These are phyloP conservation scores for Zaprionus camerounensis DNA, from an alignment of 1,140 invertebrate species.

Conservation along the genomic window DNA sequence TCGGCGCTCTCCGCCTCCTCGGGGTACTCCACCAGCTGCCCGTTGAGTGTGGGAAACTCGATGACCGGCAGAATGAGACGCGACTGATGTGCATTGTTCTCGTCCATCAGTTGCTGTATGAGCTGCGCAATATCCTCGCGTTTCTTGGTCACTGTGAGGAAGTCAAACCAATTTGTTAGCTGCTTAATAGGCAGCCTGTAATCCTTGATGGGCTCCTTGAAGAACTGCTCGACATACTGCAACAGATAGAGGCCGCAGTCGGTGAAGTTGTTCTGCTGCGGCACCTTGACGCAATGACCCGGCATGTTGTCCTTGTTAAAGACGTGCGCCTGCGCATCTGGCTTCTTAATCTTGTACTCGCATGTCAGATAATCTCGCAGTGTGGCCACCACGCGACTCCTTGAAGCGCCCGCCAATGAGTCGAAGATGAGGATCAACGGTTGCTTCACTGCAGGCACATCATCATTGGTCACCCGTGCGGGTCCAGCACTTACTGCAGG, in stretches of 20 bases:
- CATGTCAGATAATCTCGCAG: constrained; percentile 95
- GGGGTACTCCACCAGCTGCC: constrained; percentile 83
- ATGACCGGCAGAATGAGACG: constrained; percentile 87
- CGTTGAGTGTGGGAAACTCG: constrained; percentile 88
- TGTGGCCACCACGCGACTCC: constrained; percentile 93
- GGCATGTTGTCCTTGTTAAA: constrained; percentile 93
- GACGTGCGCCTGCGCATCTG: constrained; percentile 81
- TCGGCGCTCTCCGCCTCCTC: constrained; percentile 77
- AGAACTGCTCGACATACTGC: constrained; percentile 98
- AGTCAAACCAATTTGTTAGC: constrained; percentile 91
- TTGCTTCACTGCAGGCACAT: constrained; percentile 74
- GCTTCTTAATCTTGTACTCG: constrained; percentile 93
- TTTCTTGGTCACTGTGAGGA: constrained; percentile 91
- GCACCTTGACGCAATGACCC: constrained; percentile 94
- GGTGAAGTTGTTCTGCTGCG: constrained; percentile 98
- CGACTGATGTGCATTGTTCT: constrained; percentile 85
- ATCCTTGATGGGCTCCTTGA: constrained; percentile 91
- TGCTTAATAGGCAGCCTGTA: constrained; percentile 91
- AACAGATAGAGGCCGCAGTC: constrained; percentile 98
- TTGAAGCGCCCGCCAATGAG: constrained; percentile 92
- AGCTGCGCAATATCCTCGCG: constrained; percentile 91
- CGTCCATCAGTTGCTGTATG: constrained; percentile 89
- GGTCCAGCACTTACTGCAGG: constrained; percentile 29
- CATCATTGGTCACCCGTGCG: constrained; percentile 36
- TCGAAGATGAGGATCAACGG: constrained; percentile 98